phyloP scores from a whole-genome alignment of 1,140 invertebrate species.

The Hylyphantes graminicola region DNA sequence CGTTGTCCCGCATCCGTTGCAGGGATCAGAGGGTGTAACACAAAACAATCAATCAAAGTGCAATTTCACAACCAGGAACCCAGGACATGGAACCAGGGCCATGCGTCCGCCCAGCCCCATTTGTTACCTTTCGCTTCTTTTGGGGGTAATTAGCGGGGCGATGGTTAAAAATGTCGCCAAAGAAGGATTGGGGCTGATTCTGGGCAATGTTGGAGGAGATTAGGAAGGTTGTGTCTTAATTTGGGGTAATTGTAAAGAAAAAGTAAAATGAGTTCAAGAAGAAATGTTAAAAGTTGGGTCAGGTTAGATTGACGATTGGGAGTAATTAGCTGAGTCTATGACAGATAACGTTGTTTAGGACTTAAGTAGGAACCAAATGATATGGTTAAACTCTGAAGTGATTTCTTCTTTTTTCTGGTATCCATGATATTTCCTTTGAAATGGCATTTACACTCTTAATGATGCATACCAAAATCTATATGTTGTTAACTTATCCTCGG shows the following conservation, averaged over 20 bases:
- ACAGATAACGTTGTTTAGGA: neutral
- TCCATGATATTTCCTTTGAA: too few relatives aligned
- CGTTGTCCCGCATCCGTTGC: too few relatives aligned
- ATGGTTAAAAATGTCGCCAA: slow-evolving; percentile 33
- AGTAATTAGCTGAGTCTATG: too few relatives aligned
- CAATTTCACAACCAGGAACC: slow-evolving; percentile 38
- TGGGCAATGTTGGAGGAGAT: slow-evolving; percentile 2
- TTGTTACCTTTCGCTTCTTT: slow-evolving; percentile 33
- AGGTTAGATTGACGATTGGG: too few relatives aligned
- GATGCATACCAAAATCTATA: too few relatives aligned
- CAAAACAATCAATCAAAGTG: slow-evolving; percentile 14
- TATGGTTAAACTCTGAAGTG: too few relatives aligned
- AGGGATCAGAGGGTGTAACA: neutral
- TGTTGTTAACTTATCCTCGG: too few relatives aligned
- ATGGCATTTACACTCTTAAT: too few relatives aligned
- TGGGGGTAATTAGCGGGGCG: slow-evolving; percentile 30
- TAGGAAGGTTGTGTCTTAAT: slow-evolving; percentile 9
- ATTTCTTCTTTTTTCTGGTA: too few relatives aligned
- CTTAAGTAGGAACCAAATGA: neutral
- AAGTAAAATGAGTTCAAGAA: slow-evolving; percentile 12
- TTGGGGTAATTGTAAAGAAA: slow-evolving; percentile 13
- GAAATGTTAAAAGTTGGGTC: neutral
- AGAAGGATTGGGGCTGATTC: slow-evolving; percentile 23
- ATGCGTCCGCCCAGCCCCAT: slow-evolving; percentile 12
- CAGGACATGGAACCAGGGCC: slow-evolving; percentile 15